These are phyloP conservation scores for Drosophila neonasuta DNA, from an alignment of 2,888 invertebrate genomes.

Conservation along the genomic window DNA sequence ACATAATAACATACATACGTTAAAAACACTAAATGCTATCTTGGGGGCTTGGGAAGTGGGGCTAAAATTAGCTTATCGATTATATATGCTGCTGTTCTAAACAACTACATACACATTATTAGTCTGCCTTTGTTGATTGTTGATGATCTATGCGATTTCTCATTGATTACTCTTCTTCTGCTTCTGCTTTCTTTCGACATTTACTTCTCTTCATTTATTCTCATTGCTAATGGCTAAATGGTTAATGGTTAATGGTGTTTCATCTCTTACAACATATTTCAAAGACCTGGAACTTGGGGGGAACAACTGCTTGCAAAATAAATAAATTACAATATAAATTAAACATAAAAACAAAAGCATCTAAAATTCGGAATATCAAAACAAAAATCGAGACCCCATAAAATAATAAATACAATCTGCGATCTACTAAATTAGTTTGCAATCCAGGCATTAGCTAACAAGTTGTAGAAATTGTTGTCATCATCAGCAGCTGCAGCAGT, in stretches of 20 bases:
- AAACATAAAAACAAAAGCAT: slow-evolving; percentile 20
- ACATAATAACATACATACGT: slow-evolving; percentile 54
- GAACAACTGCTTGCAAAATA: slow-evolving; percentile 34
- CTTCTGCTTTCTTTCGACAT: background rate
- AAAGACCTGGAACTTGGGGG: slow-evolving; percentile 23
- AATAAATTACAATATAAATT: slow-evolving; percentile 29
- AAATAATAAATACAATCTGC: slow-evolving; percentile 25
- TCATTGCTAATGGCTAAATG: background rate
- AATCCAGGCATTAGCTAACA: slow-evolving; percentile 34
- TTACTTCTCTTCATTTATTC: slow-evolving; percentile 23
- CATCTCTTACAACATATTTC: slow-evolving; percentile 39
- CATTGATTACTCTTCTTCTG: slow-evolving; percentile 19
- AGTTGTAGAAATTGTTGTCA: slow-evolving; percentile 30
- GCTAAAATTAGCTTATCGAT: slow-evolving; percentile 72
- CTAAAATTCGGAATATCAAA: slow-evolving; percentile 35
- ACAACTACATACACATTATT: slow-evolving; percentile 63
- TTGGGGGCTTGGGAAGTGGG: slow-evolving; percentile 14
- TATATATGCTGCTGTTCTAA: slow-evolving; percentile 68
- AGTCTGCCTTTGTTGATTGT: slow-evolving; percentile 74
- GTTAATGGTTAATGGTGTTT: too few species aligned
- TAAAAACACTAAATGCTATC: slow-evolving; percentile 70
- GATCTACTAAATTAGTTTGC: slow-evolving; percentile 24
- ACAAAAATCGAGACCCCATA: slow-evolving; percentile 2
- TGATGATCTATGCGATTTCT: slow-evolving; percentile 41
- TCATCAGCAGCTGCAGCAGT: slow-evolving; percentile 25